Conservation (phyloP, 2,113 vertebrate genomes). For the Salvelinus alpinus region DNA sequence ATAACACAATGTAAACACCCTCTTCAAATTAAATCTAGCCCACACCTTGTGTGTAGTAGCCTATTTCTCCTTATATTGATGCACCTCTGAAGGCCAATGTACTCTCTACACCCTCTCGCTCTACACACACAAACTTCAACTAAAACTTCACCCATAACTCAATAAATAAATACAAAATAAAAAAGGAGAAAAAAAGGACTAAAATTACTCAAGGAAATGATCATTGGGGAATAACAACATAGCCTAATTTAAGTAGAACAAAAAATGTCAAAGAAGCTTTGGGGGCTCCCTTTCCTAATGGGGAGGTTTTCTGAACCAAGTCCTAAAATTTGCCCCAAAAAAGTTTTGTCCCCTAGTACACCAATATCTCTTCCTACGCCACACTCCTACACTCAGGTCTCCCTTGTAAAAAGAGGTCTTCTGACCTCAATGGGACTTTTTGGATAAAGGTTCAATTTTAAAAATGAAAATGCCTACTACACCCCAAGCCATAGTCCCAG, state of each 20-base stretch:
- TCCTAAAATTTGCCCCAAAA: constrained; percentile 62
- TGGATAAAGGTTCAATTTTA: too few relatives aligned
- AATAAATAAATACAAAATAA: not conserved
- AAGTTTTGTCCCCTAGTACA: constrained; percentile 55
- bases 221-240: constrained; percentile 45
- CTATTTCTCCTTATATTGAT: not conserved
- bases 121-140: not conserved
- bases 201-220: constrained; percentile 29
- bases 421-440: too few relatives aligned
- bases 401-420: too few relatives aligned
- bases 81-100: not conserved
- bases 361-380: constrained; percentile 18
- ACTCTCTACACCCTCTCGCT: not conserved
- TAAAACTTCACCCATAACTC: not conserved
- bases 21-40: not conserved
- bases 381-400: too few relatives aligned
- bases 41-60: not conserved
- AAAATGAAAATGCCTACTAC: not conserved
- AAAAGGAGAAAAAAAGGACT: not conserved
- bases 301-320: constrained; percentile 55
- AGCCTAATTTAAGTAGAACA: constrained; percentile 44
- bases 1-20: not conserved
- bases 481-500: not conserved
- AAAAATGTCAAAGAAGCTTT: constrained; percentile 40
- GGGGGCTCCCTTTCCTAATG: constrained; percentile 59